These are phyloP conservation scores for Dromiciops gliroides DNA, from an alignment of 2,113 vertebrate species.

Conservation along the genomic window DNA sequence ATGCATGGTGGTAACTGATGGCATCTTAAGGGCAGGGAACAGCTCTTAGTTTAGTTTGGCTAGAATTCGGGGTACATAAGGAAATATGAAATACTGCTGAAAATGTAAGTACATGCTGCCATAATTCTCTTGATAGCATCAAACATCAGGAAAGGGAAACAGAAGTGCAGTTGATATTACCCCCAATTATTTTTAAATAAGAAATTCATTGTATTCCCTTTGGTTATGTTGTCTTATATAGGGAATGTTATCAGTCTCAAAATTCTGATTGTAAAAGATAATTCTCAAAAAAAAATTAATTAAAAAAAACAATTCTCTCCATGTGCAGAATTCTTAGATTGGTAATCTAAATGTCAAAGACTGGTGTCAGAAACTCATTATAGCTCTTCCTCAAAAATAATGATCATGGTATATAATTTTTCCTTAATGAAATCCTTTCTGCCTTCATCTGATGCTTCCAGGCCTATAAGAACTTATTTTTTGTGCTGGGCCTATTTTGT, in stretches of 20 bases:
- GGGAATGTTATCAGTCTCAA: not conserved
- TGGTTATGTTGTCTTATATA: not conserved
- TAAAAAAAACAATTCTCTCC: no score
- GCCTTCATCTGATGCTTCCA: not conserved
- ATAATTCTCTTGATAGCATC: not conserved
- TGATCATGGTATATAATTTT: not conserved
- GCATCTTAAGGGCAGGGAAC: not conserved
- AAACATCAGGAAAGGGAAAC: conserved; percentile 17
- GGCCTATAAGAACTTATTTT: not conserved
- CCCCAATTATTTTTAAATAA: not conserved
- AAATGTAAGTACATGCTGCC: not conserved
- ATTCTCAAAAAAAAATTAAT: no score
- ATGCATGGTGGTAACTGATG: not conserved
- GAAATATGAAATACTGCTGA: not conserved
- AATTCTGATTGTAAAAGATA: not conserved
- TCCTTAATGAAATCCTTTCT: conserved; percentile 22
- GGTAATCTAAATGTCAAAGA: not conserved
- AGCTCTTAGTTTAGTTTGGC: not conserved
- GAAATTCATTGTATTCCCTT: not conserved
- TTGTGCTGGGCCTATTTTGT: not conserved
- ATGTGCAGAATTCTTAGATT: not conserved
- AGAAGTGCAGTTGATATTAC: not conserved
- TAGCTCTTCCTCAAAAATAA: conserved; percentile 5
- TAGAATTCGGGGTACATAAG: not conserved
- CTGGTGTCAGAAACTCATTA: conserved; percentile 17